These are phyloP conservation scores for Alviniconcha marisindica DNA, from an alignment of 1,140 invertebrate species.

Conservation along the genomic window DNA sequence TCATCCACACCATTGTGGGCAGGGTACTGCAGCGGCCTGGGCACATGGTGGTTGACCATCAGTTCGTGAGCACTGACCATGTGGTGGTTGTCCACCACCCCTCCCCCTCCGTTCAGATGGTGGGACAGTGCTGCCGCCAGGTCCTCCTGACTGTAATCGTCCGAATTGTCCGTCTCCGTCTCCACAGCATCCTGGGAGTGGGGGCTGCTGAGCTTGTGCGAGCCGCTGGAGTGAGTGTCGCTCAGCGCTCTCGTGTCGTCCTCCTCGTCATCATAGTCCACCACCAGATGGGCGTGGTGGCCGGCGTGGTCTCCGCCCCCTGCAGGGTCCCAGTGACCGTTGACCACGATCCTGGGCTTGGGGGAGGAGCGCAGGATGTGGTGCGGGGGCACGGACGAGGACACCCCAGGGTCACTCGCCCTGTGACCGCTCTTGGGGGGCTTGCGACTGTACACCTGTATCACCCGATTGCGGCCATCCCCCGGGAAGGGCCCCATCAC, in stretches of 20 bases:
- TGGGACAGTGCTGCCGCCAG: slow-evolving; percentile 12
- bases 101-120: neutral
- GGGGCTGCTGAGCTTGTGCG: slow-evolving; percentile 12
- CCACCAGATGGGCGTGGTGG: neutral
- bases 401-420: neutral
- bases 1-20: neutral
- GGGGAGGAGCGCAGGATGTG: neutral
- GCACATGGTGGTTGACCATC: neutral
- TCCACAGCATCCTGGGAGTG: slow-evolving; percentile 12
- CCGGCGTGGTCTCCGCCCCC: neutral
- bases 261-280: slow-evolving; percentile 15
- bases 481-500: slow-evolving; percentile 24
- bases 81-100: neutral
- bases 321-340: slow-evolving; percentile 1
- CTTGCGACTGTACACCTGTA: slow-evolving; percentile 1
- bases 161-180: slow-evolving; percentile 35
- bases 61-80: neutral
- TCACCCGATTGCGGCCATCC: neutral
- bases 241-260: slow-evolving; percentile 28
- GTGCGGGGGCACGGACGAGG: neutral
- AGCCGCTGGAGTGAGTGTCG: neutral
- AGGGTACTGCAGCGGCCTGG: neutral
- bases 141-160: slow-evolving; percentile 37
- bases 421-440: neutral
- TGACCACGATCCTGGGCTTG: neutral